Evolutionary conservation across 1,140 invertebrate genomes (phyloP), one percentile per base, ranked within the genome.

Genomic region (Drosophila tropicalis): DNA sequence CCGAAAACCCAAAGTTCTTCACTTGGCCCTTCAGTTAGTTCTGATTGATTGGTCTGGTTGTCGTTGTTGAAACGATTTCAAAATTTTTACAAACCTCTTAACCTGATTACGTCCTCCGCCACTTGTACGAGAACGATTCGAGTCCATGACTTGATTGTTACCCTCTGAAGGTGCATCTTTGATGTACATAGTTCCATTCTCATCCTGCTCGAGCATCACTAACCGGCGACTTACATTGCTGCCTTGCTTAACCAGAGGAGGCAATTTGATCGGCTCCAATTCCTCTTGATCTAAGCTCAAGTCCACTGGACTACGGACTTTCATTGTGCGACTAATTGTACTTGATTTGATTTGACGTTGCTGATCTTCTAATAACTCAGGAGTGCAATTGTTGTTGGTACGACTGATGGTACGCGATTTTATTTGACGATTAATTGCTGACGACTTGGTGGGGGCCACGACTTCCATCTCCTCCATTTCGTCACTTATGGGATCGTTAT

Each of bases 171-270:
- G 39, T 0, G 75, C 25, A 0, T 69, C 60, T 56, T 82, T 82
- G 10, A 83, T 79, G n/a, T 83, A 87, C 64, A 77, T 68, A 32
- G 65, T 67, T 4, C 65, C 72, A 12, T 72, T 56, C 29, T 80
- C 84, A 32, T 77, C 60, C 55, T 76, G 65, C 15, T 79, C 79
- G 1, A 76, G 69, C 1, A 78, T 0, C 15, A 81, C 67, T 41
- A 79, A 29, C 15, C 67, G 79, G 5, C 79, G 58, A 19, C 64
- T 86, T 1, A 71, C 39, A 29, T 57, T 79, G 19, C 63, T 34
- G 19, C 57, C 39, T 9, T 69, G 71, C 7, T 60, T 67, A 3
- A 29, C 41, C 51, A 74, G 9, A 2, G 63, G 22, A 0, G 70
- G 64, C 22, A 72, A 32, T 6, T 40, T 77, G 1, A 70, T 9